Base-by-base conservation (phyloP, 2,888 invertebrate species). In the Drosophila borborema region DNA sequence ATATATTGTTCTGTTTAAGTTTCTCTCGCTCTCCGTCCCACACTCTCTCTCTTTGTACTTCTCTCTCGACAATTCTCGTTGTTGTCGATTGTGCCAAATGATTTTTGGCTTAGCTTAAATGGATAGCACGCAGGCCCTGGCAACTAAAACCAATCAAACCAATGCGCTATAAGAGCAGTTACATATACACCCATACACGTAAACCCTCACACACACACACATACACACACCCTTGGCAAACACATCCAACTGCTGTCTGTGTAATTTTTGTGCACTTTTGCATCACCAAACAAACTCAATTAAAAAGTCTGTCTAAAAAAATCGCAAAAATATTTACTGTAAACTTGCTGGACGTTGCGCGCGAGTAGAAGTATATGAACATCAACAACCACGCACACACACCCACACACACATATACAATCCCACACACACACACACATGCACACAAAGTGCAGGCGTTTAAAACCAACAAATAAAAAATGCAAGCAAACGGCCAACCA, bases 281-380 rank as follows among this genome's bases (percentile, higher is more conserved):
- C 89, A 86, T 88, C 86, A 78, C 84, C 86, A 86, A 86, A 88
- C 86, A 88, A 88, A 86, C 89, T 86, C 89, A 86, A 86, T 86
- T 86, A 86, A 86, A 86, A 86, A 86, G 86, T 84, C 84, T 75
- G 77, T 89, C 79, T 72, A 71, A 82, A 77, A 75, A 77, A 89
- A 84, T 84, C 75, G 84, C 79, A 89, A 86, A 86, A 86, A 86
- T 86, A 86, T 86, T 89, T 89, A 89, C 86, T 89, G 86, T 79
- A 86, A 82, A 77, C 86, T 89, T 77, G 77, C 66, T 49, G 46
- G 67, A 46, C 46, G 53, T 16, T 54, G 54, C 28, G 28, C 38
- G 54, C 28, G 55, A 78, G 60, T 74, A 64, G 62, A 64, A 85
- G 68, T 87, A 81, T 74, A 85, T 87, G 79, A 87, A 85, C 87